phyloP scores from a whole-genome alignment of 2,797 vertebrate genomes.

The Pygocentrus nattereri region DNA sequence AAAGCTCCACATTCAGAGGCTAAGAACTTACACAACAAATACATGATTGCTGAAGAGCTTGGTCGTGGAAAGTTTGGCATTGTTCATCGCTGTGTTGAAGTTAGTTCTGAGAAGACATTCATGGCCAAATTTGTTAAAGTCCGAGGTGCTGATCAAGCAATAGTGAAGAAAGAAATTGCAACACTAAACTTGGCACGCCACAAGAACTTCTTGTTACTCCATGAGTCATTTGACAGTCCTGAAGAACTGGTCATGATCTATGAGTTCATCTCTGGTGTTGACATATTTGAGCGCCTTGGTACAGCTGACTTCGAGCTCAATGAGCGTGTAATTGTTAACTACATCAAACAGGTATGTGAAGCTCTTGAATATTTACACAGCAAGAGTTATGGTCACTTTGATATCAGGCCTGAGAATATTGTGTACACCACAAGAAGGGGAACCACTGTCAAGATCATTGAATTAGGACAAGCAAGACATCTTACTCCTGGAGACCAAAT shows the following conservation, averaged over 20 bases:
- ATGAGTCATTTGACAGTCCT: conserved; percentile 95
- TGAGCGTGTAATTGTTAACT: conserved; percentile 91
- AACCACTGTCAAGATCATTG: conserved; percentile 92
- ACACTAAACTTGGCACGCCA: conserved; percentile 92
- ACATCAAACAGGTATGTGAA: conserved; percentile 91
- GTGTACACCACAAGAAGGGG: conserved; percentile 93
- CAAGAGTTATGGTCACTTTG: conserved; percentile 93
- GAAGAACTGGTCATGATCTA: conserved; percentile 98
- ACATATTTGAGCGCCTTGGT: conserved; percentile 94
- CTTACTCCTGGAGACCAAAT: conserved; percentile 95
- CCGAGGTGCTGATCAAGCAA: conserved; percentile 94
- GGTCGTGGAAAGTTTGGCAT: conserved; percentile 96
- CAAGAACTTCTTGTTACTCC: conserved; percentile 89
- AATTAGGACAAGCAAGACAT: conserved; percentile 93
- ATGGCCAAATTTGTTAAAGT: conserved; percentile 99
- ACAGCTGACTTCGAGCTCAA: conserved; percentile 91
- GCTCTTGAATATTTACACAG: conserved; percentile 92
- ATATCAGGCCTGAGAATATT: conserved; percentile 96
- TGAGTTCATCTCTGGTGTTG: conserved; percentile 95
- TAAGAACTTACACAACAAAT: conserved; percentile 93
- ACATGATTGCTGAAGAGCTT: conserved; percentile 96
- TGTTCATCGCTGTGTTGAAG: conserved; percentile 92
- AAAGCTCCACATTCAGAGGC: conserved; percentile 90
- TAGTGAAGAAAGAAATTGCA: conserved; percentile 97
- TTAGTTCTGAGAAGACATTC: conserved; percentile 93